Conservation (phyloP, 2,888 invertebrate genomes). For the Lithosia quadra region DNA sequence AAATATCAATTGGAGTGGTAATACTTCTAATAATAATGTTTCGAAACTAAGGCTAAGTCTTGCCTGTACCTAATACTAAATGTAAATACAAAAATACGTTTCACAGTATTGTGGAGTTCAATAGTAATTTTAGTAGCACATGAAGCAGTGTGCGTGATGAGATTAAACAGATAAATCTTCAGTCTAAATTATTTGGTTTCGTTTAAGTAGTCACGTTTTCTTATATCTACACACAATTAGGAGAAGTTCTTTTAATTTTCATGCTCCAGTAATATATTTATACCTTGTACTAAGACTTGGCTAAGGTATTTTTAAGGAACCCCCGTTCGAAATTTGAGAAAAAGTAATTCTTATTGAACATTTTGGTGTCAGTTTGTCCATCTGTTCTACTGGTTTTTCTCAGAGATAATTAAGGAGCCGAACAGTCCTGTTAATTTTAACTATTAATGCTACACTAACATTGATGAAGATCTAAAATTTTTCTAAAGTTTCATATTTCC, state of each 20-base stretch:
- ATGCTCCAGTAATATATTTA: not conserved
- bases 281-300: not conserved
- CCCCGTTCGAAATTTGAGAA: not conserved
- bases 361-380: not conserved
- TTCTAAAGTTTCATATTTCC: not conserved
- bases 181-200: not conserved
- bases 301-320: constrained; percentile 3
- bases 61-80: not conserved
- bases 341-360: not conserved
- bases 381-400: not conserved
- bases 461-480: not conserved
- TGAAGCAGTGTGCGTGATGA: constrained; percentile 1
- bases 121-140: not conserved
- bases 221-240: not conserved
- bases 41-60: not conserved
- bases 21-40: not conserved
- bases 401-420: not conserved
- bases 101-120: not conserved
- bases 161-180: not conserved
- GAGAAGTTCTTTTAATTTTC: not conserved
- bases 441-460: not conserved
- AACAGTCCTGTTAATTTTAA: not conserved
- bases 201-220: not conserved
- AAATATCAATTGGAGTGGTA: not conserved
- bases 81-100: not conserved